Conservation (phyloP, 2,797 vertebrate species). For the Mormyrus hasselquistii region DNA sequence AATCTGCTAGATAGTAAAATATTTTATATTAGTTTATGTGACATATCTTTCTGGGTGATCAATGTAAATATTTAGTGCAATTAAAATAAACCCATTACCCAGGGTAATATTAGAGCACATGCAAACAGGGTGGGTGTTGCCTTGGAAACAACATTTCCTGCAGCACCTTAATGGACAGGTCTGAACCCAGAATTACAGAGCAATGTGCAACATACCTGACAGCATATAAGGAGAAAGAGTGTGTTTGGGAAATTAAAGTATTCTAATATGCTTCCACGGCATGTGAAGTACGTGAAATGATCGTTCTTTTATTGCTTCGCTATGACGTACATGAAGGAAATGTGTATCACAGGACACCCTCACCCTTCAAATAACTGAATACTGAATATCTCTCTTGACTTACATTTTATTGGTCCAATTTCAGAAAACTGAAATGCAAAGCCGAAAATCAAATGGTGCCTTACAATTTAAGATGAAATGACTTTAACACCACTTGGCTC, state of each 20-base stretch:
- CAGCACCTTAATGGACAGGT: not conserved
- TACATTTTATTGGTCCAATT: not conserved
- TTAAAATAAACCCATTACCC: not conserved
- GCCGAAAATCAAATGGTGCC: not conserved
- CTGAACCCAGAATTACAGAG: not conserved
- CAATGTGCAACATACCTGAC: not conserved
- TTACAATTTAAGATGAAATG: slow-evolving; percentile 1
- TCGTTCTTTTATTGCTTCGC: not conserved
- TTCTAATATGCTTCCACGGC: not conserved
- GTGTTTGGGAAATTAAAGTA: slow-evolving; percentile 25
- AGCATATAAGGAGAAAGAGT: not conserved
- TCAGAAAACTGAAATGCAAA: not conserved
- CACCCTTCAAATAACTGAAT: not conserved
- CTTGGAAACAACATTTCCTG: not conserved
- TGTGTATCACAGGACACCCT: not conserved
- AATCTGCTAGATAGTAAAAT: not conserved
- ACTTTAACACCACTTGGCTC: slow-evolving; percentile 13
- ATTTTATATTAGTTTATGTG: not conserved
- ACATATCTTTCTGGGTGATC: not conserved
- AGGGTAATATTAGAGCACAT: not conserved
- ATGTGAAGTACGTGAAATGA: not conserved
- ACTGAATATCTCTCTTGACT: not conserved
- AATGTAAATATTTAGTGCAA: not conserved
- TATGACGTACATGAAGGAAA: not conserved
- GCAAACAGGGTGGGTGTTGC: not conserved